Percentiles rank a stretch among this genome's conserved stretches.
These are phyloP conservation scores for Pristiophorus japonicus DNA, from an alignment of 2,113 vertebrate species.

Conservation along the genomic window DNA sequence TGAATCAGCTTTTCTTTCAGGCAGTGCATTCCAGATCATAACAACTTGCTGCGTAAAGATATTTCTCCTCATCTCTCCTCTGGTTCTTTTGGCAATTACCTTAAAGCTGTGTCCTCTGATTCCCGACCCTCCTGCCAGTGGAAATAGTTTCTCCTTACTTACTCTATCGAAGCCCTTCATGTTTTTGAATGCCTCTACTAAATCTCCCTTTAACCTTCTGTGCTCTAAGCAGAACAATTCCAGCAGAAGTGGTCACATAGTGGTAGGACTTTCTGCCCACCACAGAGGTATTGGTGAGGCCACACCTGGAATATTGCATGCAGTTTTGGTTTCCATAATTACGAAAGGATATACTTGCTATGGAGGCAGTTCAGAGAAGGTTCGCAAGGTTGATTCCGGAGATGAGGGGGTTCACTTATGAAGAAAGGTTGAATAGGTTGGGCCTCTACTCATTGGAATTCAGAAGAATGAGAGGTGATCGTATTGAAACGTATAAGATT, in stretches of 20 bases:
- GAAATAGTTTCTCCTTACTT: background rate
- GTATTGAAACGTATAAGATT: too few relatives aligned
- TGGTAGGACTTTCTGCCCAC: background rate
- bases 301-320: too few relatives aligned
- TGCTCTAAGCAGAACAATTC: background rate
- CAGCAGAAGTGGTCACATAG: background rate
- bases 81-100: background rate
- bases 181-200: background rate
- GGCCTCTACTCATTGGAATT: too few relatives aligned
- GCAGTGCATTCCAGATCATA: too few relatives aligned
- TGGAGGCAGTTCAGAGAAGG: too few relatives aligned
- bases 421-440: too few relatives aligned
- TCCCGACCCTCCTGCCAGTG: background rate
- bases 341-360: too few relatives aligned
- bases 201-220: background rate
- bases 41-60: background rate
- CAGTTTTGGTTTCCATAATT: too few relatives aligned
- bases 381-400: too few relatives aligned
- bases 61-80: background rate
- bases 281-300: too few relatives aligned
- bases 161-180: background rate
- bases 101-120: background rate
- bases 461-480: too few relatives aligned
- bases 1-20: background rate
- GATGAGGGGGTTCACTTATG: too few relatives aligned